Percentiles rank a stretch among this genome's conserved stretches.
These are phyloP conservation scores for Tragelaphus imberbis DNA, from an alignment of 2,113 vertebrate species.

Conservation along the genomic window DNA sequence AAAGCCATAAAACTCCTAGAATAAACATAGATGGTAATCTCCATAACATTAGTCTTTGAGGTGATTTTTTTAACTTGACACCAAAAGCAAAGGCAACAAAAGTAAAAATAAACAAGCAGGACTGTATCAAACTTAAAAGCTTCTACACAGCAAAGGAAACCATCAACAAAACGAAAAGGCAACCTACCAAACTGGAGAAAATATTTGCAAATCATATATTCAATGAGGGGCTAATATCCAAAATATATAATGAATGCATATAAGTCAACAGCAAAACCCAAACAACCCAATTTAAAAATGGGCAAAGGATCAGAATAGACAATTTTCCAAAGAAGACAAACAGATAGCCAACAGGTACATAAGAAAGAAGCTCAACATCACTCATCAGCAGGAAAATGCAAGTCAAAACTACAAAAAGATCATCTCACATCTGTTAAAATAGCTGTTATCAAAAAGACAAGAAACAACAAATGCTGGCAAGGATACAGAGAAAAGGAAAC, in stretches of 20 bases:
- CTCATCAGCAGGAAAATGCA: neutral
- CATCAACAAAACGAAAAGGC: neutral
- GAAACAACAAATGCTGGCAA: neutral
- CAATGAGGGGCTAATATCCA: neutral
- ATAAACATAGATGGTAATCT: neutral
- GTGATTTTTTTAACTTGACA: neutral
- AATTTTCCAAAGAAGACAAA: neutral
- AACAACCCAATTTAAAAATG: neutral
- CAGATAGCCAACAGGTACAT: neutral
- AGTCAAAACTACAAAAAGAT: neutral
- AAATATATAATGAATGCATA: neutral
- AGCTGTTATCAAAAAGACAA: neutral
- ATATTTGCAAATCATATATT: neutral
- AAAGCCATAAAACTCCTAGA: neutral
- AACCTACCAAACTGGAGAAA: neutral
- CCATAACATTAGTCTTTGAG: neutral
- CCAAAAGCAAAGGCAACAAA: neutral
- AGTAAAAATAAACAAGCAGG: neutral
- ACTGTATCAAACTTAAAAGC: neutral
- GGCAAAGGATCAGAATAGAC: neutral
- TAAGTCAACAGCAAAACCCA: neutral
- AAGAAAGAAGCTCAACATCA: neutral
- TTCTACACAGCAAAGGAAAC: neutral
- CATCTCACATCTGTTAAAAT: neutral
- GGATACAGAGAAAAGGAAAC: neutral